Evolutionary conservation across 2,113 vertebrate species (phyloP), one percentile per base, ranked within the genome.

Genomic region (Benitochromis conjunctus): DNA sequence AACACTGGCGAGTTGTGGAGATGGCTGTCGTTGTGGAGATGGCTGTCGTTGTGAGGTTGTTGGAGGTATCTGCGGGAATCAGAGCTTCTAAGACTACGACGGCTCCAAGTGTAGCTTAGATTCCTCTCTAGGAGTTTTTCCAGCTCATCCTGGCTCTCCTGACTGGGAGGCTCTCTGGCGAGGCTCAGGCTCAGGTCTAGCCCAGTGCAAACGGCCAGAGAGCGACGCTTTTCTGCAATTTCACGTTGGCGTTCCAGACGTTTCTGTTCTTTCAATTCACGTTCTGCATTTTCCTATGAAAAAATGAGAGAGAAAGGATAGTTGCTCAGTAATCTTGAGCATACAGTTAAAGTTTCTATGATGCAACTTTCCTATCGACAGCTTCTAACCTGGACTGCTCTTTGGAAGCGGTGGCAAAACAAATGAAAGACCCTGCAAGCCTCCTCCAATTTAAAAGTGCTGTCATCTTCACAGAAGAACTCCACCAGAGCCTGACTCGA

Each of bases 401-500:
- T 96, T 91, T 96, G 95, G 81, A 97, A 96, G 34, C 96, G 95
- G 54, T 86, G 93, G 84, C 96, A 96, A 94, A 97, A 97, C 54
- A 90, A 91, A 60, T 95, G 88, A 84, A 97, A 96, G 91, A 96
- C 94, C 48, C 56, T 91, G 83, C 96, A 96, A 29, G 96, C 96
- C 74, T 97, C 96, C 81, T 96, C 96, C 11, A 96, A 91, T 88
- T 96, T 96, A 69, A 97, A 96, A 5, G 93, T 93, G 80, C 86
- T 92, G 76, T 96, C 96, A 13, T 97, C 96, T 86, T 97, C 96
- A 91, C 96, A 96, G 90, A 97, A 96, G 80, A 97, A 97, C 80
- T 97, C 96, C 85, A 96, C 91, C 82, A 97, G 89, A 74, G 95
- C 95, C 90, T 95, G 95, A 83, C 96, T 96, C 26, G 94, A 94